Evolutionary conservation across 2,113 vertebrate species (phyloP), one percentile per base, ranked within the genome.

Genomic region (Corythoichthys haematopterus): DNA sequence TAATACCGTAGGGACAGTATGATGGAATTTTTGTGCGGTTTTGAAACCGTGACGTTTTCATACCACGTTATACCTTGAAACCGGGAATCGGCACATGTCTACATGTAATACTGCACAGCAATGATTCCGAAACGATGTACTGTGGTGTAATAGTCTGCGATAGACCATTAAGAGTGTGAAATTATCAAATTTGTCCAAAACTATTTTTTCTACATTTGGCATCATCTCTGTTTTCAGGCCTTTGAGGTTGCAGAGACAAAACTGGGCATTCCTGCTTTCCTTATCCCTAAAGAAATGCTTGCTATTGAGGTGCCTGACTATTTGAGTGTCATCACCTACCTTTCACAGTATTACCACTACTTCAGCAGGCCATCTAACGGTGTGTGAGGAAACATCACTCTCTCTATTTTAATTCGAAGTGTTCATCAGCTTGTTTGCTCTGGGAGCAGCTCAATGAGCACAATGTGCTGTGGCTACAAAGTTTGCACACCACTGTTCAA

Each of bases 201-300:
- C n/a, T 8, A 8, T n/a, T 52, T 12, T 52, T 16, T n/a, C 16
- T 9, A 6, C 7, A n/a, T 52, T n/a, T 51, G 3, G 58, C 9
- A 35, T 36, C 9, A 3, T 75, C 11, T 43, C 7, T 20, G 0
- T 64, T 10, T 67, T 28, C 20, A 97, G 95, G 95, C 94, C 6
- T 97, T 96, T 80, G 91, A 94, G 67, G 71, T 93, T 72, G 94
- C 95, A 4, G 93, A 96, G 81, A 87, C 85, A 56, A 93, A 95
- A 72, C 83, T 97, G 85, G 94, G 94, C 16, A 94, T 97, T 78
- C 93, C 94, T 11, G 91, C 93, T 9, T 77, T 96, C 56, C 84
- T 97, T 74, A 93, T 96, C 79, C 93, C 94, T 60, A 90, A 79
- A 3, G 94, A 97, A 70, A 92, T 97, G 93, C 89, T 93, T 46